Percentiles rank a stretch among this genome's conserved stretches.
These are phyloP conservation scores for Mythimna lalbum DNA, from an alignment of 2,888 invertebrate species.

Conservation along the genomic window DNA sequence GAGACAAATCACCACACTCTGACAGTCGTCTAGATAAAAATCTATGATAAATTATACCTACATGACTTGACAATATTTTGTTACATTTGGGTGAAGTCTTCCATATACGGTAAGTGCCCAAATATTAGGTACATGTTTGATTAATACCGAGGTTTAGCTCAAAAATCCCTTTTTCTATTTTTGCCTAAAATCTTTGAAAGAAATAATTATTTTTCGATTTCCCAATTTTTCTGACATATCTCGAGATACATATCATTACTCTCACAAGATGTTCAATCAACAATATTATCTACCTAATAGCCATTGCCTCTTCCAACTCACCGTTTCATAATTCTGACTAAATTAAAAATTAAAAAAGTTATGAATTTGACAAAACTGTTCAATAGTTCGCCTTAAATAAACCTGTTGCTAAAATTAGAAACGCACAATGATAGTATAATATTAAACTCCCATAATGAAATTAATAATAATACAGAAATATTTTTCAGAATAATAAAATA, in stretches of 20 bases:
- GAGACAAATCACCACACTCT: constrained; percentile 39
- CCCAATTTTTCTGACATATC: constrained; percentile 72
- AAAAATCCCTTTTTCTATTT: constrained; percentile 25
- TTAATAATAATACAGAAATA: constrained; percentile 11
- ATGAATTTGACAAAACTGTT: constrained; percentile 28
- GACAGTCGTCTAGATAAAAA: constrained; percentile 44
- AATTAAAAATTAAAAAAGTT: constrained; percentile 14
- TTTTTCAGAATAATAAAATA: constrained; percentile 12
- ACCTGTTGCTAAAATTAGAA: constrained; percentile 51
- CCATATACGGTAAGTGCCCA: constrained; percentile 43
- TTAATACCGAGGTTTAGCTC: constrained; percentile 35
- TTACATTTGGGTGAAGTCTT: constrained; percentile 58
- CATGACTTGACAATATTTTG: constrained; percentile 53
- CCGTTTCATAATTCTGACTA: constrained; percentile 15
- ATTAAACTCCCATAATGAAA: not conserved
- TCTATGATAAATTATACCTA: constrained; percentile 30
- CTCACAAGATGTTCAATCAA: constrained; percentile 38
- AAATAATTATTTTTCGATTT: constrained; percentile 42
- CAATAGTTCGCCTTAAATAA: constrained; percentile 37
- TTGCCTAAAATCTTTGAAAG: constrained; percentile 30
- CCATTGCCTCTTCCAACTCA: constrained; percentile 15
- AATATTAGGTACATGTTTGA: constrained; percentile 27
- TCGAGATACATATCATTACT: constrained; percentile 74
- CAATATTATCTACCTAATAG: constrained; percentile 12
- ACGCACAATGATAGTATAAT: constrained; percentile 48